Evolutionary conservation across 2,888 invertebrate species (phyloP), one percentile per base, ranked within the genome.

Genomic region (Drosophila fulvimacula): DNA sequence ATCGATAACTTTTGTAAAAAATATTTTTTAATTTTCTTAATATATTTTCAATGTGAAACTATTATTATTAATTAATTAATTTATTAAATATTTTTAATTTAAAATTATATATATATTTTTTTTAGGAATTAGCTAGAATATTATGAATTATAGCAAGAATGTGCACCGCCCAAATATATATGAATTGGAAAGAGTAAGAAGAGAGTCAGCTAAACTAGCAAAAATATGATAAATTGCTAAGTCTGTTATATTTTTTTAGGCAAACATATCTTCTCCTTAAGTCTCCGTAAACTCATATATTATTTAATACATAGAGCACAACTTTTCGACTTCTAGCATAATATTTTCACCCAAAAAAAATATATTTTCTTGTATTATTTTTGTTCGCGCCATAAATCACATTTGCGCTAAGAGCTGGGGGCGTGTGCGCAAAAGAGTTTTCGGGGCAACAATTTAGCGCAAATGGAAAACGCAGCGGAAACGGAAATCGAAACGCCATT

Each of bases 401-500:
- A 85, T 71, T 64, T 79, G 44, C 69, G 60, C 57, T 56, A 55
- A 32, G 27, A n/a, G 49, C 17, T 39, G 53, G 56, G 27, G 51
- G 67, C 51, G 61, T 32, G 46, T 51, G 27, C n/a, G 13, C 21
- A 15, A 64, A 72, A 27, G 46, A 61, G 46, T 72, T 72, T 72
- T 42, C 27, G 24, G 36, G n/a, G 64, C 46, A 68, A 73, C 73
- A 73, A 80, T 76, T 81, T 74, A 48, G 82, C 56, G 49, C 41
- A 65, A 58, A 69, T 65, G 65, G 53, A 32, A 61, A 61, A 49
- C 56, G 48, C 52, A 69, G 57, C 81, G 82, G 88, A 88, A 86
- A 71, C 79, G 89, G 83, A 84, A 83, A 76, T 83, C 73, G 71
- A 70, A 75, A 59, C 59, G 67, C 67, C 71, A 81, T 83, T 83